Evolutionary conservation across 2,113 vertebrate genomes (phyloP).

Genomic region (Daboia siamensis): DNA sequence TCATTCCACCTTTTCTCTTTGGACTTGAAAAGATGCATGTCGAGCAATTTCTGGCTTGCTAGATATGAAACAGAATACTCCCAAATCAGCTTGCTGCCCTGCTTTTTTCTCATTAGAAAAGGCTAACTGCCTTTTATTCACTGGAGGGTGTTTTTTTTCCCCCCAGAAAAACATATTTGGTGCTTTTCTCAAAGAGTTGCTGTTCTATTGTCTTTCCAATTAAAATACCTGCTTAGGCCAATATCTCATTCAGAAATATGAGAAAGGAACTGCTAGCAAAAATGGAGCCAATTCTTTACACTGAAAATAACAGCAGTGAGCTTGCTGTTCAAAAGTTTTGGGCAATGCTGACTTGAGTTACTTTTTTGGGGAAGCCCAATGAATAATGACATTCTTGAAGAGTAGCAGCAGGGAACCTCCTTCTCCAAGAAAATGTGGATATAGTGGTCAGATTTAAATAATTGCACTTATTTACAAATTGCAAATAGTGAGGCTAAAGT

Average conservation of each 20-base stretch:
- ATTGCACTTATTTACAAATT: background rate
- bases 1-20: background rate
- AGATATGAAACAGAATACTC: background rate
- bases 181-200: background rate
- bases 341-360: background rate
- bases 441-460: background rate
- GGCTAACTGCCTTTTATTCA: background rate
- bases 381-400: background rate
- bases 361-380: background rate
- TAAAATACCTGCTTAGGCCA: too few species aligned
- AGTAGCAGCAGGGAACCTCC: background rate
- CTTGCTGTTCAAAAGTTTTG: background rate
- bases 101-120: background rate
- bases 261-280: background rate
- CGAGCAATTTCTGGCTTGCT: background rate
- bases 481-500: background rate
- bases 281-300: background rate
- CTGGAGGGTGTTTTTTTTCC: background rate
- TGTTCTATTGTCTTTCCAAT: background rate
- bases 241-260: background rate
- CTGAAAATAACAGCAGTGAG: background rate
- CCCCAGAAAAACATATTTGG: background rate
- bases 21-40: background rate
- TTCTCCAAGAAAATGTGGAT: background rate
- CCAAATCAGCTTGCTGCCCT: background rate